A percentile compares a stretch with the other conserved stretches of the same genome.
Evolutionary conservation across 2,888 invertebrate genomes (phyloP).

Genomic region (Amphipoea oculea): DNA sequence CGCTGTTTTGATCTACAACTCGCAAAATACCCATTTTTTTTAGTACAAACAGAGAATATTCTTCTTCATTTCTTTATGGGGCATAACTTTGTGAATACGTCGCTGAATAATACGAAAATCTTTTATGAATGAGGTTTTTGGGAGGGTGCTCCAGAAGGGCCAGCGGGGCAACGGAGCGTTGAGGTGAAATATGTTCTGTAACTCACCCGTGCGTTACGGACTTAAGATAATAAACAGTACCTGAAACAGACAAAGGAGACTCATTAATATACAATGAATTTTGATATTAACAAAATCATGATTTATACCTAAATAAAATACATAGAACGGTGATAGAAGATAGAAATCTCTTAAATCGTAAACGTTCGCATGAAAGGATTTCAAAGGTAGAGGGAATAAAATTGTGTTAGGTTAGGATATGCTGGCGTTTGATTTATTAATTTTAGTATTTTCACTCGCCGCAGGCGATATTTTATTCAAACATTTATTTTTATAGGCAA

Average conservation of each 20-base stretch:
- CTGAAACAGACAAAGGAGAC: slow-evolving; percentile 78
- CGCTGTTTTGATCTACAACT: slow-evolving; percentile 86
- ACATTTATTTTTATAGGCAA: neutral
- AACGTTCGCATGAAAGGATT: slow-evolving; percentile 28
- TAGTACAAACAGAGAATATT: slow-evolving; percentile 79
- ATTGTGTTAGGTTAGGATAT: slow-evolving; percentile 28
- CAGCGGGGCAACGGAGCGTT: slow-evolving; percentile 61
- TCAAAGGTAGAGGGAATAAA: slow-evolving; percentile 4
- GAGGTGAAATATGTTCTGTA: slow-evolving; percentile 69
- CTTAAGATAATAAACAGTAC: slow-evolving; percentile 77
- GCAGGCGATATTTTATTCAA: neutral
- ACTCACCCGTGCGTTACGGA: slow-evolving; percentile 73
- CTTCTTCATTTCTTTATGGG: slow-evolving; percentile 75
- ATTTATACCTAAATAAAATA: slow-evolving; percentile 28
- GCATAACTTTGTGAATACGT: slow-evolving; percentile 82
- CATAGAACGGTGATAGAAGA: slow-evolving; percentile 11
- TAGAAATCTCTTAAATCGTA: slow-evolving; percentile 29
- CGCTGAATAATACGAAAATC: slow-evolving; percentile 79
- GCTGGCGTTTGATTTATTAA: slow-evolving; percentile 26
- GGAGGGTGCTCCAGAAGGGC: slow-evolving; percentile 65
- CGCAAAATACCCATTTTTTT: slow-evolving; percentile 81
- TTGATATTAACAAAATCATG: slow-evolving; percentile 38
- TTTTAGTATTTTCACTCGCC: slow-evolving; percentile 10
- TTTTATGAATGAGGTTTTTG: slow-evolving; percentile 80
- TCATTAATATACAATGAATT: slow-evolving; percentile 56